Percentiles rank a stretch among this genome's conserved stretches.
Conservation (phyloP, 2,888 invertebrate species). For the Nephrotoma appendiculata region DNA sequence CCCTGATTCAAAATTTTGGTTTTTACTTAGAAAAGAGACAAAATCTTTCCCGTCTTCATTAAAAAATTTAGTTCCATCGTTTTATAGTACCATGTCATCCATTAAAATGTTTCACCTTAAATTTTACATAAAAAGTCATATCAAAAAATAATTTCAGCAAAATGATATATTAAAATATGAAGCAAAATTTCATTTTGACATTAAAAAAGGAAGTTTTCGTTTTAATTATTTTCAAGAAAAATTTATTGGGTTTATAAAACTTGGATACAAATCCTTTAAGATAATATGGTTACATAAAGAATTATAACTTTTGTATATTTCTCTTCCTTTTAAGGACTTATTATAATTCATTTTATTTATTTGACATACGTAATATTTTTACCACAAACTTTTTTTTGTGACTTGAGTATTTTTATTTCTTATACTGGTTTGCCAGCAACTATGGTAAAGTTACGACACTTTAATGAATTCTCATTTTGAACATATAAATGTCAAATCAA, state of each 20-base stretch:
- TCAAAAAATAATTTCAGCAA: too few relatives aligned
- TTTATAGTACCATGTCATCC: too few relatives aligned
- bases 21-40: too few relatives aligned
- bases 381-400: neutral
- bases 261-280: neutral
- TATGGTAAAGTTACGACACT: neutral
- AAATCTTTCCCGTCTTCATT: too few relatives aligned
- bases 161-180: neutral
- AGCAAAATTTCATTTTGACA: neutral
- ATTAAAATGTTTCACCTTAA: too few relatives aligned
- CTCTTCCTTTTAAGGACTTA: neutral
- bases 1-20: too few relatives aligned
- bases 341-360: neutral
- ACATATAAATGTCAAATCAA: neutral
- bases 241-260: neutral
- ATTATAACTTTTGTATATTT: neutral
- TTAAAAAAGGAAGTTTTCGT: neutral
- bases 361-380: neutral
- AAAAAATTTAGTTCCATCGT: too few relatives aligned
- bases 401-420: too few relatives aligned
- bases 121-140: too few relatives aligned
- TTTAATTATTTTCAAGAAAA: neutral
- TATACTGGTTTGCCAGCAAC: too few relatives aligned
- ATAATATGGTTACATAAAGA: neutral
- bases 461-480: neutral